A percentile compares a stretch with the other conserved stretches of the same genome.
Evolutionary conservation across 2,888 invertebrate genomes (phyloP).

Genomic region (Ornithoptera alexandrae): DNA sequence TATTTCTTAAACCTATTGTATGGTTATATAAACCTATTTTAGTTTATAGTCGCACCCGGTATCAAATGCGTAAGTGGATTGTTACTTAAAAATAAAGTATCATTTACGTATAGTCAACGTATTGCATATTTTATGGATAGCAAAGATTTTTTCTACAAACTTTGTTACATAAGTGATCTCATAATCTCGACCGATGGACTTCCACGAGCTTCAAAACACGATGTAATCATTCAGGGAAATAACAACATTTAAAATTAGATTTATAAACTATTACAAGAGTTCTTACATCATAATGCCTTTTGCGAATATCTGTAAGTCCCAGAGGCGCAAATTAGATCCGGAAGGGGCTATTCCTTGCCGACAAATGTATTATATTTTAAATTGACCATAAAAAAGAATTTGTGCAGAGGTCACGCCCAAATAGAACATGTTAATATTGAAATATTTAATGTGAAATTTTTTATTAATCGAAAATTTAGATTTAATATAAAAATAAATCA

Average conservation of each 20-base stretch:
- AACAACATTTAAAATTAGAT: constrained; percentile 8
- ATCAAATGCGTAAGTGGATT: no score
- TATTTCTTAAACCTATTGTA: no score
- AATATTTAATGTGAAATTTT: background rate
- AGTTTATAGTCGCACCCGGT: no score
- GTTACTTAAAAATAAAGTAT: no score
- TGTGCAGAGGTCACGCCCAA: constrained; percentile 43
- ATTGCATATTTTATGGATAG: no score
- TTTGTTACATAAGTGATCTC: no score
- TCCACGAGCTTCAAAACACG: background rate
- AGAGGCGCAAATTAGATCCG: constrained; percentile 69
- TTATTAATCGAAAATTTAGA: background rate
- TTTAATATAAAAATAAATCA: background rate
- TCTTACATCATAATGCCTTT: constrained; percentile 14
- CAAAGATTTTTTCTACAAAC: no score
- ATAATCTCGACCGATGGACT: no score
- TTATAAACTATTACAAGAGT: constrained; percentile 17
- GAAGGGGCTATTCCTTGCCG: constrained; percentile 60
- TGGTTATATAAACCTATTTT: no score
- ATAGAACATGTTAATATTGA: constrained; percentile 31
- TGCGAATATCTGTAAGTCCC: constrained; percentile 32
- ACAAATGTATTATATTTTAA: constrained; percentile 74
- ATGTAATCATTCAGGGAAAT: background rate
- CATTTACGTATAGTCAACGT: no score
- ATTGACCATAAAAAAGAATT: constrained; percentile 75